Base-by-base conservation (phyloP, 64 coral and sea anemone genomes). In the Montipora cactus region DNA sequence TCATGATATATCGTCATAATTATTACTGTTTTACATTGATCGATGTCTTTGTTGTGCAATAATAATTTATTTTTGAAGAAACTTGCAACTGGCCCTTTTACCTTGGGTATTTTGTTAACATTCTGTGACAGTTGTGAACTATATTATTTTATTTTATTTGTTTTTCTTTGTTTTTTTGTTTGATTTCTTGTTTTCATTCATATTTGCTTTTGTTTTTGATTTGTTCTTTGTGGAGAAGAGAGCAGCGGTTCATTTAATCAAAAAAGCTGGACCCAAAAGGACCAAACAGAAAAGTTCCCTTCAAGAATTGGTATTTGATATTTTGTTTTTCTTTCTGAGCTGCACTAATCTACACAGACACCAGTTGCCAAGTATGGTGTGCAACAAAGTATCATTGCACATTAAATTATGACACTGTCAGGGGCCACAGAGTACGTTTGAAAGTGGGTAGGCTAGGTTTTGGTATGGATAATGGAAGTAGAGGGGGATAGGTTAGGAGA, bases 221-320 rank as follows among this genome's bases (percentile, higher is more conserved):
- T 25, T 64, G 55, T 66, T 37, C 25, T 82, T 25, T 25, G 58
- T 46, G 4, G 58, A 8, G 80, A 82, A 64, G 80, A 82, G 58
- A 82, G 52, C 58, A 82, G 80, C 80, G 8, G 80, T 45, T 64
- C 80, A 82, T 25, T 82, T 22, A 62, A 16, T 19, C 22, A 82
- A 66, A 62, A 62, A 62, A 44, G 45, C 12, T 50, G 58, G 80
- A 82, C 0, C 80, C 37, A 82, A 82, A 82, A 82, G 80, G 80
- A 82, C 2, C 12, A 61, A 82, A 61, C 59, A 61, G 80, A 82
- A 82, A 82, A 66, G 55, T 66, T 44, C 80, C 55, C 80, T 82
- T 66, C 55, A 66, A 12, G 80, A 82, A 64, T 51, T 82, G 80
- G 80, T 82, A 82, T 47, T 47, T 78, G 52, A 7, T 55, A 28